Conservation (phyloP, 2,888 invertebrate species). For the Limulus polyphemus region DNA sequence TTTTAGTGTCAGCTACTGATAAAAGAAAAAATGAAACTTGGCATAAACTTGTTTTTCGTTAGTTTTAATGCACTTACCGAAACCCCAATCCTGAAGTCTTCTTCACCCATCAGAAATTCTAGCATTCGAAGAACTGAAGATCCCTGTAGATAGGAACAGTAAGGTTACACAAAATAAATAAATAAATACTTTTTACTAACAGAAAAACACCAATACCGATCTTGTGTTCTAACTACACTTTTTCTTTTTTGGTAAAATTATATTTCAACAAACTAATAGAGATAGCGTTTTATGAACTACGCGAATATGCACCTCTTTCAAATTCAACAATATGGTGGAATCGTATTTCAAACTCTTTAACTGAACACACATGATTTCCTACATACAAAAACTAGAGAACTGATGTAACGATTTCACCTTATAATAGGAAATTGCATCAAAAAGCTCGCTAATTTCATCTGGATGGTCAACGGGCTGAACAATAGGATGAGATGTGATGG, state of each 20-base stretch:
- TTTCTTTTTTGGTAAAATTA: neutral
- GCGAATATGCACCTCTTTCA: too few species aligned
- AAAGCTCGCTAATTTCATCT: constrained; percentile 30
- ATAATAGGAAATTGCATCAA: constrained; percentile 35
- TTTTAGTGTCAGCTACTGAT: too few species aligned
- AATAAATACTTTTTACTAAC: neutral
- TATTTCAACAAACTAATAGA: too few species aligned
- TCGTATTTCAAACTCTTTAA: too few species aligned
- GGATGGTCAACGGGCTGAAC: constrained; percentile 30
- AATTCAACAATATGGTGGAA: too few species aligned
- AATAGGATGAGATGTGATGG: constrained; percentile 32
- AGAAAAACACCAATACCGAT: neutral
- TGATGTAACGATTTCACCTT: neutral
- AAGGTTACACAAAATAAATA: neutral
- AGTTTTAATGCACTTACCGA: constrained; percentile 26
- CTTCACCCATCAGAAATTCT: constrained; percentile 60
- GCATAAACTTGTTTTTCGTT: too few species aligned
- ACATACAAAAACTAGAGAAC: too few species aligned
- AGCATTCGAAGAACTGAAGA: constrained; percentile 76
- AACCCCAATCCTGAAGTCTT: constrained; percentile 49
- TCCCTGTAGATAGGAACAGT: constrained; percentile 46
- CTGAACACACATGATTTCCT: too few species aligned
- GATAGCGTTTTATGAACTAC: too few species aligned
- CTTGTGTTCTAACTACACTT: neutral
- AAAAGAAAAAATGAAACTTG: too few species aligned